Conservation (phyloP, 2,113 vertebrate species). For the Urocynchramus pylzowi region DNA sequence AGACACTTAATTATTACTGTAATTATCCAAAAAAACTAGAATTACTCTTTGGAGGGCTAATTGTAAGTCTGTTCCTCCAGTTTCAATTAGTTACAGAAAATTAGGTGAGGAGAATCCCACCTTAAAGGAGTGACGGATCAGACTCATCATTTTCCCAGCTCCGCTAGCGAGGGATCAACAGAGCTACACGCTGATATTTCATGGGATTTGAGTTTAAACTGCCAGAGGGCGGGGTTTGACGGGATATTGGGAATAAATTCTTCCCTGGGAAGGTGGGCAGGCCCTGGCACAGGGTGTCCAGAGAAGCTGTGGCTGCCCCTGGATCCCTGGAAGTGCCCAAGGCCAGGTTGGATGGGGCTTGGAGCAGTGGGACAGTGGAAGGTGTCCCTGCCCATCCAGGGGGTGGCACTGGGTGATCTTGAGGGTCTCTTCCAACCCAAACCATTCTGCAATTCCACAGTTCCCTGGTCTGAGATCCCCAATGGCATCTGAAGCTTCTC, state of each 20-base stretch:
- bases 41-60: not conserved
- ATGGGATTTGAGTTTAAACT: not conserved
- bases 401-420: not conserved
- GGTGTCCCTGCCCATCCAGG: not conserved
- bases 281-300: rapidly evolving
- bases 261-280: rapidly evolving
- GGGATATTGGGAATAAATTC: not conserved
- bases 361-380: not conserved
- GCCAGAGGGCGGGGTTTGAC: not conserved
- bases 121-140: not conserved
- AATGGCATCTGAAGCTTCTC: not conserved
- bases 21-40: rapidly evolving
- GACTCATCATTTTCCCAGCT: not conserved
- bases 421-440: not conserved
- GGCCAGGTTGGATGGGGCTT: not conserved
- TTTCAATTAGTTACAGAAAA: not conserved
- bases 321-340: not conserved
- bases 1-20: not conserved
- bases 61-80: not conserved
- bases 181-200: not conserved
- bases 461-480: not conserved
- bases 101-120: not conserved
- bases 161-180: not conserved
- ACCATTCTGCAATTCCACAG: not conserved
- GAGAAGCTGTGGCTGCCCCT: not conserved